Base-by-base conservation (phyloP, 2,113 vertebrate species). In the Amphiprion percula region DNA sequence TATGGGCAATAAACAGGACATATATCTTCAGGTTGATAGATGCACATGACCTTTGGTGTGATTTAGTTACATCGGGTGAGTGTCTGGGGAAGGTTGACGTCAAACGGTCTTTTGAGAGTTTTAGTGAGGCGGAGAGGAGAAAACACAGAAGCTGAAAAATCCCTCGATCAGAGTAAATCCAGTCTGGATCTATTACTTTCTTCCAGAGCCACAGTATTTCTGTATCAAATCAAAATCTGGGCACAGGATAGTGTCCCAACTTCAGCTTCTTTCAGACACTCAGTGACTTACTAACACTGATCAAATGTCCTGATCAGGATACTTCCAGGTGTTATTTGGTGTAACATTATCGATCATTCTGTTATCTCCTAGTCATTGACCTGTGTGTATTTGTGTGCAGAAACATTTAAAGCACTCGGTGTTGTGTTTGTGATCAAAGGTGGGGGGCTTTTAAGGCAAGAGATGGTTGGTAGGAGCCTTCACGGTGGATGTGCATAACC, bases 1-100 rank as follows among this genome's bases (percentile, higher is more conserved):
- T 86, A 79, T 74, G 83, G 79, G 79, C 73, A 86, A 83, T 91
- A 91, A 91, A 92, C 65, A 71, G 74, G 65, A 80, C 86, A 86
- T 92, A 86, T 83, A 87, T 89, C 87, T 74, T 65, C 15, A 41
- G 50, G 17, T 14, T 87, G 76, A 89, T 63, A 66, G 87, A 87
- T 63, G 65, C 64, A 66, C 69, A 68, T 86, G 78, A 91, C 88
- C 90, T 83, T 84, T 50, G 67, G 55, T 66, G 74, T 77, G 89
- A 87, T 87, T 92, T 82, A 85, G 74, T 82, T 68, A 82, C 78
- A 81, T 72, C 68, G 67, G 69, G 79, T 70, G 62, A 75, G 71
- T 49, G 76, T 77, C 82, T 66, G 70, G 60, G 78, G 66, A 87
- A 64, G 64, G 69, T 26, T 70, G 80, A 86, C 50, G 60, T 86